Base-by-base conservation (phyloP, 2,888 invertebrate genomes). In the Drosophila stalkeri region DNA sequence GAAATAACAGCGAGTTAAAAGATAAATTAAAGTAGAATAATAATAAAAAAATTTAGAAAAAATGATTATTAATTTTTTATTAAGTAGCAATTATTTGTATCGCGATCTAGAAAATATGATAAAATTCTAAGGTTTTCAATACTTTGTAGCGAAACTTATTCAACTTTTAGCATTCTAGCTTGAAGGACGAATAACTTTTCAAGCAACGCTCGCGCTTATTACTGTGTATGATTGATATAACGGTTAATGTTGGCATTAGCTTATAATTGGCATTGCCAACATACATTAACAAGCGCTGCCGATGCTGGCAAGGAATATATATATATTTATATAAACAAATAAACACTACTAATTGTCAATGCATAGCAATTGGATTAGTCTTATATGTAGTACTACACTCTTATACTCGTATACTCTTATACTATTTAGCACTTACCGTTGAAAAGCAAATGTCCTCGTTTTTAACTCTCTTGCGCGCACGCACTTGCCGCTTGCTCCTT, bases 391-490 rank as follows among this genome's bases (percentile, higher is more conserved):
- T 27, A 6, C 27, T 6, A 27, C 27, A 6, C 27, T 27, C 27
- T 20, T 9, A n/a, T 41, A 9, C 14, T 3, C 20, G 12, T 4
- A 3, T 1, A 59, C 46, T 60, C 49, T 49, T 60, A 49, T 60
- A 49, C 39, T 33, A 27, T 47, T 47, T n/a, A 5, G 35, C 52
- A 80, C 80, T 82, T 82, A 80, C 80, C 76, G 76, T 62, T 76
- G 47, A 68, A 62, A 66, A 76, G 64, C 41, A 76, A 68, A 70
- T 73, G 68, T 81, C 70, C 80, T 82, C 47, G 75, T 59, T 37
- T 56, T 69, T 20, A 57, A 63, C 64, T 64, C 49, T 66, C 46
- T 47, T 46, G 64, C 46, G 63, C 46, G 64, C 72, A 51, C 60
- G 62, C 73, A 74, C 67, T 54, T 49, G 43, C 55, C 67, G 27